These are phyloP conservation scores for Chrysolophus pictus DNA, from an alignment of 2,797 vertebrate genomes.

Conservation along the genomic window DNA sequence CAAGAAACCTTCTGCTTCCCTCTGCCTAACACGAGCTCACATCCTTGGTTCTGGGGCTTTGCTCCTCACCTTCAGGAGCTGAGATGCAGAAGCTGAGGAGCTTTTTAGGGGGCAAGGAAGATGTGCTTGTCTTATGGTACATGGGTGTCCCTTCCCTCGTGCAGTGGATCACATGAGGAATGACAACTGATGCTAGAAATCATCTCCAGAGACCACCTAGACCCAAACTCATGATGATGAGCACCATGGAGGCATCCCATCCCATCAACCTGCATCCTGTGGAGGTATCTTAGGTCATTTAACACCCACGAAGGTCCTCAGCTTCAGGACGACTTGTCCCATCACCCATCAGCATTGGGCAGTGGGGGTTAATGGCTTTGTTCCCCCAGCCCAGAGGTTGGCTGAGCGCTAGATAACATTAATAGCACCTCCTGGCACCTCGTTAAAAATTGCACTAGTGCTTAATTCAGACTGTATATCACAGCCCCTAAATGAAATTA, in stretches of 20 bases:
- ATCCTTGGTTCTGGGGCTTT: background rate
- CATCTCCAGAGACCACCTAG: background rate
- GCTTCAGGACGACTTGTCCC: background rate
- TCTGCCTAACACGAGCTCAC: background rate
- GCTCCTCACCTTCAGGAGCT: background rate
- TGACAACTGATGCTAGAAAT: background rate
- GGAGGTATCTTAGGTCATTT: background rate
- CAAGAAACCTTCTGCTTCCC: background rate
- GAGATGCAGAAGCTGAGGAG: background rate
- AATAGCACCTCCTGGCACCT: slow-evolving; percentile 1
- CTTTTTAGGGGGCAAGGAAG: background rate
- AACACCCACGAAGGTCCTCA: background rate
- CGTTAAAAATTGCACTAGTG: background rate
- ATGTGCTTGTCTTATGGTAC: background rate
- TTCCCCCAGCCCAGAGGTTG: background rate
- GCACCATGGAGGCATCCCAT: no score
- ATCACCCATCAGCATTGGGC: fast-evolving
- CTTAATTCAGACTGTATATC: slow-evolving; percentile 11
- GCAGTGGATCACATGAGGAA: background rate
- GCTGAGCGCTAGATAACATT: background rate
- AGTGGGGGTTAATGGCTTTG: background rate
- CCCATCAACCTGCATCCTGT: background rate
- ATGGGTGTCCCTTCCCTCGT: background rate
- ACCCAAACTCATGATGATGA: background rate
- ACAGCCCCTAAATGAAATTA: slow-evolving; percentile 23